Evolutionary conservation across 2,113 vertebrate species (phyloP).

Genomic region (Ovibos moschatus): DNA sequence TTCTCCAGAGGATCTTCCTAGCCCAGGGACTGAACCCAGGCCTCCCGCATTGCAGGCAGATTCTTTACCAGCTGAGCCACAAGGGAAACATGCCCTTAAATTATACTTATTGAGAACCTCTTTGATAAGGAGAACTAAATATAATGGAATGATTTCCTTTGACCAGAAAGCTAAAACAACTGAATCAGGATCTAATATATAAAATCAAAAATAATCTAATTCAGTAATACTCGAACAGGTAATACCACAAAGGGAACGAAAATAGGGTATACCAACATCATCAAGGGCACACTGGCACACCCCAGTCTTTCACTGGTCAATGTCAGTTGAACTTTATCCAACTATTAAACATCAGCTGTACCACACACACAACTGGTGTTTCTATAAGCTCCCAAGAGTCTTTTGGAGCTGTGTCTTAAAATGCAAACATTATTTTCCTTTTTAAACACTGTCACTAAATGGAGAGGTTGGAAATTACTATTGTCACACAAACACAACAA

Average conservation of each 20-base stretch:
- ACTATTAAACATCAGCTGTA: background rate
- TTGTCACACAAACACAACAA: slow-evolving; percentile 33
- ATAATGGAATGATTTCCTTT: background rate
- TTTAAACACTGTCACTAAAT: slow-evolving; percentile 35
- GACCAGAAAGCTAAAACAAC: background rate
- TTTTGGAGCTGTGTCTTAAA: background rate
- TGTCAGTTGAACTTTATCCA: background rate
- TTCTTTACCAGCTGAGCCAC: background rate
- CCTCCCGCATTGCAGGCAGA: background rate
- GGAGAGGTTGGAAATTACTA: slow-evolving; percentile 57
- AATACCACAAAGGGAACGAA: background rate
- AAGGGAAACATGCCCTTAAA: background rate
- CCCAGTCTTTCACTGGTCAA: background rate
- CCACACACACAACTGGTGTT: background rate
- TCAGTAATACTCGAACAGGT: background rate
- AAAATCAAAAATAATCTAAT: background rate
- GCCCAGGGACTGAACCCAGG: background rate
- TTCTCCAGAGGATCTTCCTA: background rate
- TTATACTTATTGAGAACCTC: background rate
- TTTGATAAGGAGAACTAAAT: background rate
- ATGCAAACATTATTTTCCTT: background rate
- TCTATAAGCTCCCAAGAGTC: background rate
- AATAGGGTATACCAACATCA: background rate
- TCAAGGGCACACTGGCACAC: background rate
- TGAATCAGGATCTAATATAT: background rate